phyloP scores from a whole-genome alignment of 2,888 invertebrate species.

The Steinernema carpocapsae region DNA sequence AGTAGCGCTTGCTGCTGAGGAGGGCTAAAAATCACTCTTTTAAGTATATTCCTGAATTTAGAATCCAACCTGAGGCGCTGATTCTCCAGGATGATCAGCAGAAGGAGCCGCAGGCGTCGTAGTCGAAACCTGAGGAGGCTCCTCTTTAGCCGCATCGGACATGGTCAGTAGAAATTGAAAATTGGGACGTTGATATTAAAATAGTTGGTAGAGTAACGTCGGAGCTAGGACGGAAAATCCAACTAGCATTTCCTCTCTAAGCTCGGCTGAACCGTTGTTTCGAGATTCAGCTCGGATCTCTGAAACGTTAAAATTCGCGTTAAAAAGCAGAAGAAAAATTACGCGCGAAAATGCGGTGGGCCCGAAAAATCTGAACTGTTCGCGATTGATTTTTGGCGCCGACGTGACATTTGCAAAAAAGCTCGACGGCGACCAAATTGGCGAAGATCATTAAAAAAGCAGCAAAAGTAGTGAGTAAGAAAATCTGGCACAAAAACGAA shows the following conservation, averaged over 20 bases:
- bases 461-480: no score
- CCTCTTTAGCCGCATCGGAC: conserved; percentile 4
- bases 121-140: background rate
- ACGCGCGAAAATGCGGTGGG: conserved; percentile 13
- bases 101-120: background rate
- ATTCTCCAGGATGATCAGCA: background rate
- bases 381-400: conserved; percentile 25
- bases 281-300: background rate
- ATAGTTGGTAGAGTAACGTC: background rate
- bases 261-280: background rate
- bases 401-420: background rate
- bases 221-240: background rate
- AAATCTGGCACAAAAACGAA: no score
- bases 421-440: background rate
- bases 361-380: background rate
- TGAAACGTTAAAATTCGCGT: background rate
- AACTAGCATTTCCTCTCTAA: conserved; percentile 21
- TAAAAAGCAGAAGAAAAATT: background rate
- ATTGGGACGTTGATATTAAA: background rate
- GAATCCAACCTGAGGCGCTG: background rate
- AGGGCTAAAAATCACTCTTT: background rate
- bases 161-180: background rate
- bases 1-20: background rate
- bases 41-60: no score
- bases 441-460: no score